Evolutionary conservation across 2,797 vertebrate genomes (phyloP).

Genomic region (Hydrocynus forskahlii): DNA sequence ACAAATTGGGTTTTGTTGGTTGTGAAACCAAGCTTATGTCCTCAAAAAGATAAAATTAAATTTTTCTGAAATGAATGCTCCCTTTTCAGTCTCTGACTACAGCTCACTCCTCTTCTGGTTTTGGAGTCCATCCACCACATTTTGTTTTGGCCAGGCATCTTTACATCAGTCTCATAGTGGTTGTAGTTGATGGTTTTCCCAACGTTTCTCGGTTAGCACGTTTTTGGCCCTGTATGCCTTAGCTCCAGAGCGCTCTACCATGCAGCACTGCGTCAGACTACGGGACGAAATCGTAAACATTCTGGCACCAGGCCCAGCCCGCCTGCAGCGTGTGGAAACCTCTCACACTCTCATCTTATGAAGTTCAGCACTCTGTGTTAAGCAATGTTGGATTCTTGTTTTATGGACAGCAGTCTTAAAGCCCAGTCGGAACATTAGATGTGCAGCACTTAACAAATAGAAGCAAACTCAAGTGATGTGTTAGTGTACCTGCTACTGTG

Average conservation of each 20-base stretch:
- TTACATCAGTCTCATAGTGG: conserved; percentile 45
- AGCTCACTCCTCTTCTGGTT: conserved; percentile 46
- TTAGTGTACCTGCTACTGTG: background rate
- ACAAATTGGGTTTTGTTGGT: no score
- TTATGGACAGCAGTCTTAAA: background rate
- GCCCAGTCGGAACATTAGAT: background rate
- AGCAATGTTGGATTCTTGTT: background rate
- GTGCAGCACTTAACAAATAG: background rate
- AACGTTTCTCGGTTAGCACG: conserved; percentile 23
- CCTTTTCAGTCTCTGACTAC: background rate
- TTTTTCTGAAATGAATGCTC: no score
- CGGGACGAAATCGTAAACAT: conserved; percentile 29
- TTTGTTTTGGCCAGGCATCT: conserved; percentile 39
- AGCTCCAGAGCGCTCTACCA: conserved; percentile 1
- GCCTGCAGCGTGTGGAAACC: conserved; percentile 27
- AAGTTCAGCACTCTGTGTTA: conserved; percentile 15
- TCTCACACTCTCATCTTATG: conserved; percentile 5
- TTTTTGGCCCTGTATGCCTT: conserved; percentile 23
- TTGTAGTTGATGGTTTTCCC: conserved; percentile 49
- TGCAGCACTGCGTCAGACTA: conserved; percentile 18
- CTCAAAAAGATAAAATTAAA: no score
- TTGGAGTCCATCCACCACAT: conserved; percentile 28
- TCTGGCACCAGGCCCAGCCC: conserved; percentile 6
- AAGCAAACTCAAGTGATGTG: background rate
- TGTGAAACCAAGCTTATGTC: no score